These are phyloP conservation scores for Polylopha cassiicola DNA, from an alignment of 2,888 invertebrate genomes.

Conservation along the genomic window DNA sequence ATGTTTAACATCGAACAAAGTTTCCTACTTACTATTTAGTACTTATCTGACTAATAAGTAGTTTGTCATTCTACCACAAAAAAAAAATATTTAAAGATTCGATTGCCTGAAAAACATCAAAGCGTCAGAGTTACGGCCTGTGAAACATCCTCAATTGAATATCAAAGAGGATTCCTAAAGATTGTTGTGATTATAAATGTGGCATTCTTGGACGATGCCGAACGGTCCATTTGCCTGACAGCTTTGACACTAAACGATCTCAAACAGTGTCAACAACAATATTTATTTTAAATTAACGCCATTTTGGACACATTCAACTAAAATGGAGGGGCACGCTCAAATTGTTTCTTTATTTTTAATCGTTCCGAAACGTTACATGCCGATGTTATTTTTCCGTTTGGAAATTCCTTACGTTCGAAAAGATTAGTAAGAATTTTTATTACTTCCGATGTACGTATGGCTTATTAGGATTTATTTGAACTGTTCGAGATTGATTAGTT, in stretches of 20 bases:
- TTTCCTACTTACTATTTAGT: too few relatives aligned
- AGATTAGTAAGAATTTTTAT: slow-evolving; percentile 52
- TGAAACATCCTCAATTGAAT: too few relatives aligned
- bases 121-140: too few relatives aligned
- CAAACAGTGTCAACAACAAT: slow-evolving; percentile 22
- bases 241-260: slow-evolving; percentile 7
- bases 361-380: slow-evolving; percentile 29
- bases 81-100: too few relatives aligned
- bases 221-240: slow-evolving; percentile 22
- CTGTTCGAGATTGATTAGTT: too few relatives aligned
- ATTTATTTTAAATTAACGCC: slow-evolving; percentile 23
- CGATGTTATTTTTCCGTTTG: slow-evolving; percentile 14
- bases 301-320: slow-evolving; percentile 22
- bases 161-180: slow-evolving; percentile 1
- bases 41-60: too few relatives aligned
- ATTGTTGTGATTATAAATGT: slow-evolving; percentile 21
- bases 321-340: slow-evolving; percentile 21
- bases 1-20: too few relatives aligned
- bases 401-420: slow-evolving; percentile 32
- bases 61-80: too few relatives aligned
- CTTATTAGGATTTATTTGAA: too few relatives aligned
- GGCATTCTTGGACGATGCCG: slow-evolving; percentile 16
- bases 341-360: slow-evolving; percentile 33
- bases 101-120: too few relatives aligned
- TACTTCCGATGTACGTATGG: slow-evolving; percentile 49